Base-by-base conservation (phyloP, 2,797 vertebrate species). In the Eulemur coronatus region DNA sequence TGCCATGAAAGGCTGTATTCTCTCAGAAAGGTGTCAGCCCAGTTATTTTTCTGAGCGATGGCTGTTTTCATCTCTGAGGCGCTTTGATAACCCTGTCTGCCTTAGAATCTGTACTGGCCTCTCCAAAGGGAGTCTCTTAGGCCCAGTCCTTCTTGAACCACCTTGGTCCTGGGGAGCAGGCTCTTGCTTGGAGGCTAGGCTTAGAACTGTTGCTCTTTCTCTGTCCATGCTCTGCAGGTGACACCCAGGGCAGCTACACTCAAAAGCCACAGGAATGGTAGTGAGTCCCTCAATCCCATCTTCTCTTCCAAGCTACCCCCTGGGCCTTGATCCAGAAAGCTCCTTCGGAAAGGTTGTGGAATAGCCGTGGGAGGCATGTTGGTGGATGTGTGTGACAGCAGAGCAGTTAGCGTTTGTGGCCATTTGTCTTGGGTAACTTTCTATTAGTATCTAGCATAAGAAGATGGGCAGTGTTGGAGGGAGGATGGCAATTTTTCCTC, bases 301-400 rank as follows among this genome's bases (percentile, higher is more conserved):
- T 41, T 86, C 18, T 92, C 80, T 81, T 87, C 48, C 55, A 80
- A 81, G 43, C 65, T 65, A 22, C 72, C 52, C 50, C 33, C 3
- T 55, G 63, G 55, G 5, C 50, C 59, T 96, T 79, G 93, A 89
- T 78, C 82, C 86, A 84, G 88, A 96, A 91, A 89, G 75, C 81
- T 57, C 28, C 89, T 89, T 91, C 57, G 8, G 35, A 85, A 95
- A 86, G 72, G 73, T 92, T 18, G 48, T 61, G 14, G 15, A 38
- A 28, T 41, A 73, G 35, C 50, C 33, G 0, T 4, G 26, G 81
- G 81, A 90, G 67, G 48, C 55, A 57, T 59, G 35, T n/a, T 78
- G 41, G 33, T 88, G 78, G 20, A 61, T 80, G 33, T 38, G 43
- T 12, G 67, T 43, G 70, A 52, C 57, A 48, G 81, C 22, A 3